phyloP scores from a whole-genome alignment of 2,888 invertebrate species.

The Erebia aethiops region DNA sequence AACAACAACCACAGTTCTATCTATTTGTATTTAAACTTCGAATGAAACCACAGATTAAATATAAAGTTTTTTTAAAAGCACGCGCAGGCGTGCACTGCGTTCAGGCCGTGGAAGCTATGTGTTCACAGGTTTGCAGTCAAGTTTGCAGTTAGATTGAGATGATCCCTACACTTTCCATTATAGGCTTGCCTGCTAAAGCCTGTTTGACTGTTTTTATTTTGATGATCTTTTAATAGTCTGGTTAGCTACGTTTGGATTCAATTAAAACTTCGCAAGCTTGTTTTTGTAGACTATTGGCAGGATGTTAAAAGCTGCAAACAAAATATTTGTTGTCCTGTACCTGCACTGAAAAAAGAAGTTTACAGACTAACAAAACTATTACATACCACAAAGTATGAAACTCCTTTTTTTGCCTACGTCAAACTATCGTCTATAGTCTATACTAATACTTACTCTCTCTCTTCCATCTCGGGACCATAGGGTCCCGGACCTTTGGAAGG shows the following conservation, averaged over 20 bases:
- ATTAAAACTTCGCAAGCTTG: background rate
- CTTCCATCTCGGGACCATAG: too few relatives aligned
- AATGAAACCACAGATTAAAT: constrained; percentile 29
- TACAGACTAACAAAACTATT: background rate
- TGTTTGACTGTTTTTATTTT: constrained; percentile 38
- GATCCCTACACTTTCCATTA: constrained; percentile 56
- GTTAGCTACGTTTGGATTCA: background rate
- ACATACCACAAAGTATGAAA: too few relatives aligned
- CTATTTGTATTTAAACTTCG: constrained; percentile 33
- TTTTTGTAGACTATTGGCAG: background rate
- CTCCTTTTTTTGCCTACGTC: too few relatives aligned
- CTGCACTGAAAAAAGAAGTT: background rate
- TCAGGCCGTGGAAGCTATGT: constrained; percentile 66
- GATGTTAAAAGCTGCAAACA: background rate
- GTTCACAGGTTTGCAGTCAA: constrained; percentile 45
- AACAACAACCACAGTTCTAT: background rate
- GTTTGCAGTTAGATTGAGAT: constrained; percentile 38
- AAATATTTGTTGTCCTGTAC: background rate
- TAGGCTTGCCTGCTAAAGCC: constrained; percentile 44
- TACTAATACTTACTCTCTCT: too few relatives aligned
- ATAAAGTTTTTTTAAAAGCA: constrained; percentile 33
- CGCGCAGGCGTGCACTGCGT: constrained; percentile 58
- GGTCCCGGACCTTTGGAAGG: too few relatives aligned
- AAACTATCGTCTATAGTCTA: too few relatives aligned
- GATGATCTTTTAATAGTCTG: constrained; percentile 4